phyloP scores from a whole-genome alignment of 2,113 vertebrate species.

The Lamprologus tigripictilis region DNA sequence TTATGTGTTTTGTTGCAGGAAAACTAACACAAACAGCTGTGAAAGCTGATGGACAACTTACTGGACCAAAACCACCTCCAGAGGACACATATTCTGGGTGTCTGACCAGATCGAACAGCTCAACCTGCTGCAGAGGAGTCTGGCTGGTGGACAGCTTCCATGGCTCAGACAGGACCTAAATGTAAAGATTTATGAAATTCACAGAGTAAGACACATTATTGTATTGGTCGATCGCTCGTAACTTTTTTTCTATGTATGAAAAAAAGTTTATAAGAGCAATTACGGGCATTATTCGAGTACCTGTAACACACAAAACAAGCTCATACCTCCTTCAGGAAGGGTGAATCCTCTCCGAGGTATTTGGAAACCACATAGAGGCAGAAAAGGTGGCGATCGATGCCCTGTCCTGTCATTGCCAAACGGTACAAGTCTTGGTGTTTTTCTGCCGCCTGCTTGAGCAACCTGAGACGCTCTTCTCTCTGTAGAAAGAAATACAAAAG shows the following conservation, averaged over 20 bases:
- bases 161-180: slow-evolving; percentile 89
- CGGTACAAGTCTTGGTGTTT: slow-evolving; percentile 89
- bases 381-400: slow-evolving; percentile 96
- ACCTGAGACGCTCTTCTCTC: slow-evolving; percentile 73
- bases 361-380: slow-evolving; percentile 97
- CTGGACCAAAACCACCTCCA: slow-evolving; percentile 94
- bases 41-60: slow-evolving; percentile 56
- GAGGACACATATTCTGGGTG: slow-evolving; percentile 81
- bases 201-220: neutral
- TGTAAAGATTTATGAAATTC: neutral
- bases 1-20: neutral
- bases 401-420: slow-evolving; percentile 86
- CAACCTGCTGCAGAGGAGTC: slow-evolving; percentile 87
- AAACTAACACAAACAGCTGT: neutral
- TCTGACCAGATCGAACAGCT: slow-evolving; percentile 80
- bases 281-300: neutral
- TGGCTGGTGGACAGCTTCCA: slow-evolving; percentile 97
- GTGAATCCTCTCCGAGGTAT: slow-evolving; percentile 88
- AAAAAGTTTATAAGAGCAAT: neutral
- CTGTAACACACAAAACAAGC: neutral
- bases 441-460: slow-evolving; percentile 75
- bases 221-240: accelerated
- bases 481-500: slow-evolving; percentile 9
- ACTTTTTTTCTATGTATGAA: neutral
- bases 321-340: slow-evolving; percentile 90